Evolutionary conservation across 2,113 vertebrate genomes (phyloP), one percentile per base, ranked within the genome.

Genomic region (Poeciliopsis prolifica): DNA sequence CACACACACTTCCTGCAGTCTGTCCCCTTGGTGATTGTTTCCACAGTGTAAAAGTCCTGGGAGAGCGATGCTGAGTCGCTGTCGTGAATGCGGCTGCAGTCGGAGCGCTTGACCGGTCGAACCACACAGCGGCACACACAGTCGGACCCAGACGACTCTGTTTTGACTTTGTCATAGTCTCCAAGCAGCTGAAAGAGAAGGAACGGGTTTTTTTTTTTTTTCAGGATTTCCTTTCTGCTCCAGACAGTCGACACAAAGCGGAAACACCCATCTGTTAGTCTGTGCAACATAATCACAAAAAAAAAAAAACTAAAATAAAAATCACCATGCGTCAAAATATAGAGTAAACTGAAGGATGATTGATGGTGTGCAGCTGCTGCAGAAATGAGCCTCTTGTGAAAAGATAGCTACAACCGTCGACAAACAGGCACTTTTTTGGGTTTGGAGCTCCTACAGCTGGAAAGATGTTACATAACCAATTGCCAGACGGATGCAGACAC

Each of bases 131-230:
- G 97, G 84, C 97, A 97, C 72, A 92, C 92, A 40, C 96, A 99
- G 93, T 97, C 91, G 0, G 96, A 94, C 77, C 97, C 97, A 40
- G 97, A 97, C 0, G 97, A 97, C 72, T 97, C 91, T 0, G 96
- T 97, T 91, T 97, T 98, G 44, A 98, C 96, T 88, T 99, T 99
- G 94, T 99, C 97, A 22, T 99, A 98, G 88, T 99, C 97, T 26
- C 96, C 96, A 81, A 99, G 86, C 75, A 98, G 75, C 97, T 89
- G 86, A 77, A 79, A 13, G 80, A 22, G 80, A 17, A 37, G 1
- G 71, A 11, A 51, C 3, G 24, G 17, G n/a, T 10, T 19, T 40
- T 11, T 64, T 26, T 66, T 40, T 11, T 64, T 26, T 66, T 2
- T 40, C 40, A 42, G 0, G 24, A 58, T 9, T 15, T 14, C 30